A percentile compares a stretch with the other conserved stretches of the same genome.
Evolutionary conservation across 1,140 invertebrate genomes (phyloP).

Genomic region (Mercenaria mercenaria): DNA sequence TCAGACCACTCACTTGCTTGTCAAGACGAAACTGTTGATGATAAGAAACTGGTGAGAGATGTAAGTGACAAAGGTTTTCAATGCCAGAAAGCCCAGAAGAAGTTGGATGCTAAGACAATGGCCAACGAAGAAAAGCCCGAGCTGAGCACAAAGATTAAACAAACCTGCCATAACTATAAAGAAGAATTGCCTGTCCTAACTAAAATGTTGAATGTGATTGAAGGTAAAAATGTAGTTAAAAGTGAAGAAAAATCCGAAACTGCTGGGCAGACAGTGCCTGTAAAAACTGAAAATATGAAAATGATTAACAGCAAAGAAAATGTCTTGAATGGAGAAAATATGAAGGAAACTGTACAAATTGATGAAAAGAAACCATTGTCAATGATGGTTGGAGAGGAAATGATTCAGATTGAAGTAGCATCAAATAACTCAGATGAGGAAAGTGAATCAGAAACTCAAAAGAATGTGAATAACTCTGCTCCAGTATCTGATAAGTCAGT

Average conservation of each 20-base stretch:
- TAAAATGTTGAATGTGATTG: neutral
- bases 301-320: too few species aligned
- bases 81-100: too few species aligned
- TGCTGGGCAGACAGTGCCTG: too few species aligned
- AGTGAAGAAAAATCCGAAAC: neutral
- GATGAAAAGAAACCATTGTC: neutral
- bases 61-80: neutral
- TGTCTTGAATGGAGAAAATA: too few species aligned
- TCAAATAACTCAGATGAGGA: neutral
- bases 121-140: neutral
- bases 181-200: neutral
- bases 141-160: neutral
- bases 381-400: conserved; percentile 38
- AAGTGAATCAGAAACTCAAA: neutral
- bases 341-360: neutral
- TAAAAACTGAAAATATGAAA: too few species aligned
- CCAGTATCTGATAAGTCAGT: too few species aligned
- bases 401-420: conserved; percentile 32
- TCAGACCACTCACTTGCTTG: neutral
- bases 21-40: neutral
- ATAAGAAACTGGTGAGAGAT: neutral
- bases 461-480: neutral
- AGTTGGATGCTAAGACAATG: too few species aligned
- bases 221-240: neutral
- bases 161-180: neutral